Base-by-base conservation (phyloP, 2,888 invertebrate species). In the Acrobasis consociella region DNA sequence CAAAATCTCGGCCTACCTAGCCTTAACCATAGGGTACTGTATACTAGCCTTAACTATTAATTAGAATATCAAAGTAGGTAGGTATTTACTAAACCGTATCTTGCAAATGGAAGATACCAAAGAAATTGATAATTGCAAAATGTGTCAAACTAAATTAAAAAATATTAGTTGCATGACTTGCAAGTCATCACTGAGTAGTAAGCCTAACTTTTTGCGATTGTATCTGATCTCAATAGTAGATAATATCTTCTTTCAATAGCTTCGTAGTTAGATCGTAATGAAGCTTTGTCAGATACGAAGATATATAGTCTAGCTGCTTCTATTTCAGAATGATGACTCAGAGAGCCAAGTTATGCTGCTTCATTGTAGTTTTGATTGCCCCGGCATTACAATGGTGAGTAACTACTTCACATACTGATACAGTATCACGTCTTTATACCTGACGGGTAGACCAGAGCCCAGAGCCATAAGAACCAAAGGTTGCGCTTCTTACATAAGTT, bases 291-390 rank as follows among this genome's bases (percentile, higher is more conserved):
- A 46, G 13, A 46, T 13, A 10, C n/a, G 5, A 46, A 46, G 46
- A 46, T 13, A 46, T 11, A 56, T 56, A 2, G n/a, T 42, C 13
- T 11, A 42, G 11, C 38, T 63, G 55, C 65, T 72, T 80, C 72
- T 70, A 62, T 89, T 90, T 74, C 90, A 91, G 91, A 77, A 85
- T 73, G 71, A 87, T 85, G 85, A 75, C 72, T 71, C 76, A 75
- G 65, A 81, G 75, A 70, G 66, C 78, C 65, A 67, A 73, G 65
- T 50, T 82, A 62, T 81, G 74, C 70, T 77, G 78, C 72, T 76
- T 82, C 65, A 69, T 80, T 65, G 73, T 82, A 71, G 72, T 82
- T 63, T 67, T 89, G 69, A 70, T 79, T 59, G 72, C 78, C 49
- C 81, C 85, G 49, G 77, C 79, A 63, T 68, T 87, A 69, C 84